Evolutionary conservation across 2,113 vertebrate genomes (phyloP), one percentile per base, ranked within the genome.

Genomic region (Dryoscopus gambensis): DNA sequence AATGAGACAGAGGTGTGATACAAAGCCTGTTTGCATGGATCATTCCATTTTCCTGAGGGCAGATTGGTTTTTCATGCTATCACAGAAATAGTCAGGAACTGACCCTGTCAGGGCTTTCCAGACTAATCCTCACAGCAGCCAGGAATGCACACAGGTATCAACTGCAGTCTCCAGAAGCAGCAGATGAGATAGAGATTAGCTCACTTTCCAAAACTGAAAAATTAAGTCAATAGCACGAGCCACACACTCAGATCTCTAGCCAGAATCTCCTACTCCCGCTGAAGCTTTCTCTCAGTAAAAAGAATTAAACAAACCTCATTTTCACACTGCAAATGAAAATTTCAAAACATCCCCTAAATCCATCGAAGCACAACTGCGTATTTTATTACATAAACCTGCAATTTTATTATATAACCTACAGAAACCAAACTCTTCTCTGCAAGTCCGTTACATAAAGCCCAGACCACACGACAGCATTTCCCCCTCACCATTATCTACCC

Each of bases 361-460:
- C 69, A 37, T 12, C 15, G 4, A 80, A 89, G 71, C 4, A 4
- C 79, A 90, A 79, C 55, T 27, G 37, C 9, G 1, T 33, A 63
- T 81, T 81, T 87, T 56, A 68, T 75, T 37, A 91, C 13, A 53
- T 60, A 86, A 91, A 75, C 74, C 93, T 78, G 67, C 93, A 64
- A 70, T 74, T 97, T 94, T 80, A 92, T 93, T 91, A 87, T 69
- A 57, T 87, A 94, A 95, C 55, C 76, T 62, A 75, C 7, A 69
- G 33, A 68, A 86, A 62, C 13, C 68, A 81, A 81, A 87, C 47
- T 47, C 49, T 18, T 30, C 91, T 50, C 76, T 69, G 27, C 31
- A 68, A 62, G 25, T 75, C 28, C 49, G 76, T 53, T 93, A 91
- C 76, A 62, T 74, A 94, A 96, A 97, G 67, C 86, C 84, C 85